A percentile compares a stretch with the other conserved stretches of the same genome.
Evolutionary conservation across 2,888 invertebrate genomes (phyloP).

Genomic region (Abrostola triplasia): DNA sequence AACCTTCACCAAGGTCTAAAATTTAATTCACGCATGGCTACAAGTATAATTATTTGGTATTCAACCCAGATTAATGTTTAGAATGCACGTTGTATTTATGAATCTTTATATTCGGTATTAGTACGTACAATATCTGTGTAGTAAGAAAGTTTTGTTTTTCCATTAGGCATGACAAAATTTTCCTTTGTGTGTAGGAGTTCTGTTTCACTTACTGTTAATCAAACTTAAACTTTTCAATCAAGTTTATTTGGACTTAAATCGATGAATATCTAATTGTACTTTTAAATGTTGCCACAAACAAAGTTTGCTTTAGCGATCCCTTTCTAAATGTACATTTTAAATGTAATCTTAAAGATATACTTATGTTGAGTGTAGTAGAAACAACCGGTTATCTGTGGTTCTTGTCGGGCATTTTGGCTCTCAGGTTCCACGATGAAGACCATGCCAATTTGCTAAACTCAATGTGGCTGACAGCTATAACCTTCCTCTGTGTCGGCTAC

Average conservation of each 20-base stretch:
- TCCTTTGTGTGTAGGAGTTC: constrained; percentile 66
- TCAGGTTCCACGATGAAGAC: constrained; percentile 99
- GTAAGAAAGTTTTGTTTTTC: constrained; percentile 73
- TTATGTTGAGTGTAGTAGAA: constrained; percentile 56
- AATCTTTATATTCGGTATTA: constrained; percentile 74
- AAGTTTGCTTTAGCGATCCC: constrained; percentile 28
- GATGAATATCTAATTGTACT: constrained; percentile 7
- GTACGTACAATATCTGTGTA: constrained; percentile 76
- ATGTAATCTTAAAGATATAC: constrained; percentile 43
- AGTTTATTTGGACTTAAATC: constrained; percentile 18
- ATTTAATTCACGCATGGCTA: constrained; percentile 84
- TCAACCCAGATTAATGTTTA: constrained; percentile 82
- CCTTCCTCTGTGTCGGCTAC: constrained; percentile 99
- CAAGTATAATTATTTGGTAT: constrained; percentile 76
- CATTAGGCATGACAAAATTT: constrained; percentile 80
- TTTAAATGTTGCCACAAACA: constrained; percentile 43
- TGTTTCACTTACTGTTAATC: constrained; percentile 40
- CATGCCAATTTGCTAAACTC: constrained; percentile 99
- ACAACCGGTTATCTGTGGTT: constrained; percentile 84
- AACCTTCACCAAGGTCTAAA: constrained; percentile 71
- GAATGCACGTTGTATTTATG: constrained; percentile 86
- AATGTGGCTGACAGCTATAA: constrained; percentile 99
- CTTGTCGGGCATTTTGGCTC: constrained; percentile 88
- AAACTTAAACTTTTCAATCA: constrained; percentile 22
- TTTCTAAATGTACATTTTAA: constrained; percentile 27